Evolutionary conservation across 53 echinoderm and acorn worm genomes (phyloP), one percentile per base, ranked within the genome.

Genomic region (Astropecten irregularis): DNA sequence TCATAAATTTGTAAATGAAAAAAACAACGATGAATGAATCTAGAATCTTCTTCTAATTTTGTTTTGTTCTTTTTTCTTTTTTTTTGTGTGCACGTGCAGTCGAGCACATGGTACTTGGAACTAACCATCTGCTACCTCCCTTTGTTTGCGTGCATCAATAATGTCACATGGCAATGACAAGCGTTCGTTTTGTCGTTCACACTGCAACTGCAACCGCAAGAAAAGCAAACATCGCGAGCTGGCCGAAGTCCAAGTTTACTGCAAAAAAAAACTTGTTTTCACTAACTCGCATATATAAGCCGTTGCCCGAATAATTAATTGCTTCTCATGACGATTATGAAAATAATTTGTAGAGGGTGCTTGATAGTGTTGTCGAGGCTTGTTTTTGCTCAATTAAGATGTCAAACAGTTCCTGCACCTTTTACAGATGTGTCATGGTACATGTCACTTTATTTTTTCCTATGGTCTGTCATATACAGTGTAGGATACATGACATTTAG

Each of bases 191-290:
- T n/a, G n/a, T n/a, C n/a, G n/a, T n/a, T n/a, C n/a, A n/a, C n/a
- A n/a, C n/a, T n/a, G n/a, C n/a, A n/a, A n/a, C n/a, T n/a, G n/a
- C n/a, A n/a, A n/a, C n/a, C n/a, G n/a, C n/a, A n/a, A 49, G n/a
- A 69, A 47, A 49, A 1, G 69, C 48, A 69, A 28, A 69, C 16
- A 29, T 9, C 33, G 34, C 10, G 3, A 32, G 35, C 13, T n/a
- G 65, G 71, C 34, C 71, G 52, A 71, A 71, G 71, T 71, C 50
- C 71, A 52, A 9, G 19, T 51, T 52, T 28, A 44, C 21, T 29
- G 9, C 5, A 8, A 4, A 0, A 1, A 0, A 16, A 71, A 33
- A 10, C 9, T 71, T 30, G 52, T 71, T 35, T n/a, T 71, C 47
- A 32, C 5, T 52, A 51, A 33, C 51, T 19, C 52, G 46, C 16